Base-by-base conservation (phyloP, 2,797 vertebrate species). In the Crax fasciolata region DNA sequence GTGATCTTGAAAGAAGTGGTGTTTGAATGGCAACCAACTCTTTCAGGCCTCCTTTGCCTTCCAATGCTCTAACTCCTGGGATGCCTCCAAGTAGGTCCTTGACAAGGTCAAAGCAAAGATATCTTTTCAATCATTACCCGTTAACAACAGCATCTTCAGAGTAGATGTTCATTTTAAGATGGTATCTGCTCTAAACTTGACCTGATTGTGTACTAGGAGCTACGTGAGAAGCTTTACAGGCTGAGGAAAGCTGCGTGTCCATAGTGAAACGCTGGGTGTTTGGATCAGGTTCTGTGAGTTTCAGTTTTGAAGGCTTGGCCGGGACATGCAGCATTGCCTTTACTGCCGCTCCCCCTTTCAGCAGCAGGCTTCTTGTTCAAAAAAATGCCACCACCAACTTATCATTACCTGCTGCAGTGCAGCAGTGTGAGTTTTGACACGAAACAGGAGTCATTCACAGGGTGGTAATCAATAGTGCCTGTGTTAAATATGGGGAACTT, bases 291-390 rank as follows among this genome's bases (percentile, higher is more conserved):
- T 15, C 51, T 65, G 16, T 85, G 25, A 27, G 9, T 30, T 88
- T 70, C 65, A 46, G 16, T 27, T 63, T 57, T 32, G 28, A 24
- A 72, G 46, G 49, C 44, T 65, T 16, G 6, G 12, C 35, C 8
- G 39, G 61, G 35, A 16, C 18, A 15, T 9, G 7, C 35, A n/a
- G 39, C 0, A 0, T 8, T 75, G 52, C n/a, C 20, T 35, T 75
- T 66, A n/a, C 38, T 77, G 27, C 48, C 44, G 24, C 48, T 49
- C 30, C 14, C 13, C 9, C 8, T 21, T 54, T 28, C 58, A 38
- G 0, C 25, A 6, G 0, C 8, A 30, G 18, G 23, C 30, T 76
- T 10, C 17, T 20, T 8, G 5, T n/a, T 12, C 9, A 17, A 35
- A 35, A 35, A 35, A 35, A 35, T 35, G 35, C 35, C 35, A 35